phyloP scores from a whole-genome alignment of 2,888 invertebrate genomes.

The Limnephilus auricula region DNA sequence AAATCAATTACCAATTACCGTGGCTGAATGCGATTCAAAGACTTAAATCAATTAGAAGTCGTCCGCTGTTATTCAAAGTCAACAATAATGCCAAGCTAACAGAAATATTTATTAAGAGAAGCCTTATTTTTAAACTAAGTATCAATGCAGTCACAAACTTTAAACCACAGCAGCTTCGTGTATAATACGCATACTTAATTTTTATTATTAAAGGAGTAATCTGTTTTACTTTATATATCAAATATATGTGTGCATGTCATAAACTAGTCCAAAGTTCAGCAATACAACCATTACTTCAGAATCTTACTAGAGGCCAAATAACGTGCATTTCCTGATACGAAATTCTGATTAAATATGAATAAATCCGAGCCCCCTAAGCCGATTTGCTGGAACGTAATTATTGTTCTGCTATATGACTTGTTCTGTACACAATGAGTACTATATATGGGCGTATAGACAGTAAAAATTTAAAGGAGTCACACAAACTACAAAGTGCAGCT shows the following conservation, averaged over 20 bases:
- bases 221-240: neutral
- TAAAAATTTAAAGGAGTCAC: neutral
- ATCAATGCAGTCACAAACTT: neutral
- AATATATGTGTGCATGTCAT: neutral
- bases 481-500: neutral
- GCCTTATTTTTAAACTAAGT: neutral
- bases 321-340: slow-evolving; percentile 19
- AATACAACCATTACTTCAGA: neutral
- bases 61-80: neutral
- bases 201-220: neutral
- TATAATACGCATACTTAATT: neutral
- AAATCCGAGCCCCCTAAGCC: slow-evolving; percentile 41
- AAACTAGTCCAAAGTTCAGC: neutral
- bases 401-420: slow-evolving; percentile 47
- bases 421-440: neutral
- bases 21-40: neutral
- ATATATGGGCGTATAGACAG: neutral
- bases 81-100: neutral
- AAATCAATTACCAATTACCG: neutral
- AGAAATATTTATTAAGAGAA: neutral
- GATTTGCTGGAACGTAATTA: slow-evolving; percentile 56
- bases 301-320: slow-evolving; percentile 27
- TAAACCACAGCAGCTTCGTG: neutral
- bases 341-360: slow-evolving; percentile 54
- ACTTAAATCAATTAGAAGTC: neutral